Evolutionary conservation across 2,797 vertebrate species (phyloP), one percentile per base, ranked within the genome.

Genomic region (Bovichtus diacanthus): DNA sequence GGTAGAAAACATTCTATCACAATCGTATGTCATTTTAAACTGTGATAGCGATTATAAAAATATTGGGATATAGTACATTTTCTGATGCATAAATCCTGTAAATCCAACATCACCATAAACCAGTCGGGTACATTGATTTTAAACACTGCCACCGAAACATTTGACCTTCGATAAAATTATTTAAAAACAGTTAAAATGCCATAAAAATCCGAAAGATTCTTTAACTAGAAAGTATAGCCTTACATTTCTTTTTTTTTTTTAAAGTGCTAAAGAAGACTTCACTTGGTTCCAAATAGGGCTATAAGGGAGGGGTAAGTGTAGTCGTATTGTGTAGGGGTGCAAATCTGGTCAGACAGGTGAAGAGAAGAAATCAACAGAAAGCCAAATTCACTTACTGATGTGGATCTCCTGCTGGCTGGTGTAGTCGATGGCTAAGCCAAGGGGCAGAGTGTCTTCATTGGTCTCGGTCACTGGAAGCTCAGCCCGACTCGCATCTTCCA

Each of bases 401-500:
- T 89, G 18, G 2, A 99, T 96, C 27, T 96, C 94, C 63, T 95
- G 94, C 78, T 97, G 96, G 89, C 91, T 97, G 87, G 97, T 99
- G 87, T 92, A 97, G 87, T 99, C 98, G 0, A 99, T 91, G 27
- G 95, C 97, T 44, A 98, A 92, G 0, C 98, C 98, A 80, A 99
- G 90, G 0, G 98, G 98, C 70, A 99, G 88, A 3, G 97, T 98
- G 90, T 99, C 98, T 0, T 99, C 98, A 0, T 74, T 98, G 70
- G 93, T 96, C n/a, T 97, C 94, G 0, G 97, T 97, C 81, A 99
- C 96, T 0, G 98, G 98, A 65, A 99, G 95, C 70, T 99, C 98
- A 3, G 97, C 98, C 82, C 98, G 94, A 78, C 97, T 97, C 0
- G 96, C 96, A 64, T 99, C 98, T 84, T 99, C 98, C 56, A 99